Percentiles rank a stretch among this genome's conserved stretches.
Evolutionary conservation across 2,888 invertebrate genomes (phyloP).

Genomic region (Sinohyriopsis cumingii): DNA sequence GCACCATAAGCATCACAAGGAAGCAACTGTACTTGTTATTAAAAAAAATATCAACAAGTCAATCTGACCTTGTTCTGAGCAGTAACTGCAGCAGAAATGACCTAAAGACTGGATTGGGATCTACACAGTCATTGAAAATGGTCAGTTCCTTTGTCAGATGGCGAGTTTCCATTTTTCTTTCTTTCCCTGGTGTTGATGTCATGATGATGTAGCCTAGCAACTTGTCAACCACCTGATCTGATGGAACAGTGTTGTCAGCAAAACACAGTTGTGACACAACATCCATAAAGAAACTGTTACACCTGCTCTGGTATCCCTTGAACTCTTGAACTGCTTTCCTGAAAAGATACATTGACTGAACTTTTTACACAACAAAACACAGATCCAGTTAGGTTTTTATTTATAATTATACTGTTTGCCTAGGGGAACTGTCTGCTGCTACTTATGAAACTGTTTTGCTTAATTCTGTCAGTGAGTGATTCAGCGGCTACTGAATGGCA

Average conservation of each 20-base stretch:
- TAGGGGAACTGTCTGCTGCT: too few relatives aligned
- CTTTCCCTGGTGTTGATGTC: constrained; percentile 15
- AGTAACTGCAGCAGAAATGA: constrained; percentile 60
- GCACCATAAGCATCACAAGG: too few relatives aligned
- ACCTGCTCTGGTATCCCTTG: constrained; percentile 18
- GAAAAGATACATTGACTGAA: constrained; percentile 2
- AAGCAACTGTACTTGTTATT: too few relatives aligned
- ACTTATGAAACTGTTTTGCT: too few relatives aligned
- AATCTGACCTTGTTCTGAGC: constrained; percentile 47
- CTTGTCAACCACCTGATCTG: constrained; percentile 18
- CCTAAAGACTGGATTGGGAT: constrained; percentile 61
- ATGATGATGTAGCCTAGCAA: constrained; percentile 20
- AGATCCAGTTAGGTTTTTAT: too few relatives aligned
- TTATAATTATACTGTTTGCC: too few relatives aligned
- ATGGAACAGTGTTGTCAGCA: constrained; percentile 18
- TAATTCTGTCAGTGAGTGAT: too few relatives aligned
- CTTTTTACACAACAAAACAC: too few relatives aligned
- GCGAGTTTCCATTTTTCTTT: constrained; percentile 6
- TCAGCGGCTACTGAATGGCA: too few relatives aligned
- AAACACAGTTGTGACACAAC: constrained; percentile 29
- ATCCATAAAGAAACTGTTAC: constrained; percentile 23
- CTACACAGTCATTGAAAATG: constrained; percentile 49
- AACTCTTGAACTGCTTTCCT: constrained; percentile 12
- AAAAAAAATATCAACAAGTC: not conserved
- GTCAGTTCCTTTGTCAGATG: constrained; percentile 41